phyloP scores from a whole-genome alignment of 2,888 invertebrate genomes.

The Amaurobius ferox region DNA sequence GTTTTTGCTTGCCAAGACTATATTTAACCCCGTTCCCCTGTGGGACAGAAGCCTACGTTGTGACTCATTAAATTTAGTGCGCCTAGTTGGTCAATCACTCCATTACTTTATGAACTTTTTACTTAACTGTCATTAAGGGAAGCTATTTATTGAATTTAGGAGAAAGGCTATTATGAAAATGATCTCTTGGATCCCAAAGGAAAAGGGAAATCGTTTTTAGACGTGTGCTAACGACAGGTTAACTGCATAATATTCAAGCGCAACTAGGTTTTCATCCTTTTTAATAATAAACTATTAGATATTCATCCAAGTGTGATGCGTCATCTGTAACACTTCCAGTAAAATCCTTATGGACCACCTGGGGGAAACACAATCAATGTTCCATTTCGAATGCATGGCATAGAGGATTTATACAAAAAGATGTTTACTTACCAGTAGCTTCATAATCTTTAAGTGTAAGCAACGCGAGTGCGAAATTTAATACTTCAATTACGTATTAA shows the following conservation, averaged over 20 bases:
- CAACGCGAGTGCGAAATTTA: neutral
- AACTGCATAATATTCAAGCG: conserved; percentile 26
- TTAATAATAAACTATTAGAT: conserved; percentile 32
- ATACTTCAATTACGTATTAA: neutral
- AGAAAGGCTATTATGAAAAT: conserved; percentile 63
- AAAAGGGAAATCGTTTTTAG: conserved; percentile 42
- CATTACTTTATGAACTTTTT: conserved; percentile 66
- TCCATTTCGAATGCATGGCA: neutral
- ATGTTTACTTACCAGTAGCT: neutral
- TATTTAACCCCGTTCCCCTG: conserved; percentile 41
- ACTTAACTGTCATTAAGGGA: conserved; percentile 44
- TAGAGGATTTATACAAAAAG: neutral
- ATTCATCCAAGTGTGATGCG: neutral
- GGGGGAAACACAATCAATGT: neutral
- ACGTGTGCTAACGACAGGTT: conserved; percentile 23
- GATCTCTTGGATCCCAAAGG: conserved; percentile 37
- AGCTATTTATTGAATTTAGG: conserved; percentile 60
- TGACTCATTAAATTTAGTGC: conserved; percentile 66
- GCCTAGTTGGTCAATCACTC: conserved; percentile 50
- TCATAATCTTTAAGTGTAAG: too few relatives aligned
- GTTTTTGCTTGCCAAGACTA: conserved; percentile 61
- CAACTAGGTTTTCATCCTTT: conserved; percentile 14
- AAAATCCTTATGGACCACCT: conserved; percentile 15
- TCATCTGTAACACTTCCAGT: conserved; percentile 8
- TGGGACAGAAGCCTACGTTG: conserved; percentile 28